A percentile compares a stretch with the other conserved stretches of the same genome.
Conservation (phyloP, 1,140 invertebrate genomes). For the Zeugodacus cucurbitae region DNA sequence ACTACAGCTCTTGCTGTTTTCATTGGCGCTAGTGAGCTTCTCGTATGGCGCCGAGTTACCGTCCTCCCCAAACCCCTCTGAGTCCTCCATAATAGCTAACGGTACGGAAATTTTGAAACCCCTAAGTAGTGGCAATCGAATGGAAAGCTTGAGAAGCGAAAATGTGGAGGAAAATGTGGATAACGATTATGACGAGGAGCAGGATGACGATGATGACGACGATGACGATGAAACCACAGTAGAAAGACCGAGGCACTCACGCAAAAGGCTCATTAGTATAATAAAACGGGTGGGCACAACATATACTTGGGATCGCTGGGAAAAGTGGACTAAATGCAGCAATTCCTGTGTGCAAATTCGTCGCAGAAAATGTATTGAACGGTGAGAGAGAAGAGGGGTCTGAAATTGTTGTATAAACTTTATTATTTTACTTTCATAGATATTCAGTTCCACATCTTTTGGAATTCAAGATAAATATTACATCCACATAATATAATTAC, state of each 20-base stretch:
- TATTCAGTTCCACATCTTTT: no score
- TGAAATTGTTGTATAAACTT: no score
- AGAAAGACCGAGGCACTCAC: slow-evolving; percentile 41
- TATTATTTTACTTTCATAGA: no score
- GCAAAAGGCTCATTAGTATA: slow-evolving; percentile 44
- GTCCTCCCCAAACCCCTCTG: background rate
- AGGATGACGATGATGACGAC: slow-evolving; percentile 45
- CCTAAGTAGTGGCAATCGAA: background rate
- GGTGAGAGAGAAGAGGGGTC: no score
- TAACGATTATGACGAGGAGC: background rate
- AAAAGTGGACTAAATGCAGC: slow-evolving; percentile 56
- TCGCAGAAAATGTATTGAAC: slow-evolving; percentile 51
- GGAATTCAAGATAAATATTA: no score
- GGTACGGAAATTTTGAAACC: background rate
- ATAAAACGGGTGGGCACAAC: slow-evolving; percentile 50
- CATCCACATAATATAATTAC: no score
- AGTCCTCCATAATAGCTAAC: background rate
- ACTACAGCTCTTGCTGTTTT: background rate
- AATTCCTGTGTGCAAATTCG: slow-evolving; percentile 55
- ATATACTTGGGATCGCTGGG: slow-evolving; percentile 55
- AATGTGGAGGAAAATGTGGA: background rate
- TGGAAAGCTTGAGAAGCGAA: background rate
- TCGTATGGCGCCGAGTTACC: background rate
- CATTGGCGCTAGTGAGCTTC: background rate
- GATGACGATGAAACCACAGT: slow-evolving; percentile 49